A percentile compares a stretch with the other conserved stretches of the same genome.
Evolutionary conservation across 2,797 vertebrate genomes (phyloP).

Genomic region (Remorina albescens): DNA sequence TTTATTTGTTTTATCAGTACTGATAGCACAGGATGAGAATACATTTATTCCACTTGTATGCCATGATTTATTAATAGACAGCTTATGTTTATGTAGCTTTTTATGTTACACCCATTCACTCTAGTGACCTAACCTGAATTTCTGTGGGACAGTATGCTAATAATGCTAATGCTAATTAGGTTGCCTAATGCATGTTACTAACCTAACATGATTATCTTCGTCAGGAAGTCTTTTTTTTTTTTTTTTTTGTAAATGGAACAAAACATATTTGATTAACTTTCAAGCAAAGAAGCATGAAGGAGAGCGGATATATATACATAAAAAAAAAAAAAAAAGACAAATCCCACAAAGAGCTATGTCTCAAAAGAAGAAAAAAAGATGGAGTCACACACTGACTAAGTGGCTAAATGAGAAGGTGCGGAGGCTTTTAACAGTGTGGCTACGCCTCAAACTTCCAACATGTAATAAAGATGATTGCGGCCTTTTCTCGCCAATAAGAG

Average conservation of each 20-base stretch:
- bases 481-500: slow-evolving; percentile 17
- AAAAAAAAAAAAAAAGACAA: neutral
- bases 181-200: neutral
- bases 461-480: slow-evolving; percentile 51
- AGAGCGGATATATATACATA: neutral
- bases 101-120: neutral
- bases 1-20: neutral
- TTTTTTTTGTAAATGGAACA: too few relatives aligned
- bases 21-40: neutral
- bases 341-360: neutral
- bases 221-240: too few relatives aligned
- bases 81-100: neutral
- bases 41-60: neutral
- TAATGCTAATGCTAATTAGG: neutral
- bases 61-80: neutral
- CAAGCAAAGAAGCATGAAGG: neutral
- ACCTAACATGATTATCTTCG: too few relatives aligned
- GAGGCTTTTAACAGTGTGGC: slow-evolving; percentile 29
- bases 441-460: slow-evolving; percentile 32
- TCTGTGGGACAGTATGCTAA: too few relatives aligned
- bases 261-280: neutral
- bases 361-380: neutral
- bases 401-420: slow-evolving; percentile 34
- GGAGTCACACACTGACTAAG: neutral
- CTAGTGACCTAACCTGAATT: neutral